Evolutionary conservation across 2,113 vertebrate species (phyloP).

Genomic region (Cyprinodon variegatus): DNA sequence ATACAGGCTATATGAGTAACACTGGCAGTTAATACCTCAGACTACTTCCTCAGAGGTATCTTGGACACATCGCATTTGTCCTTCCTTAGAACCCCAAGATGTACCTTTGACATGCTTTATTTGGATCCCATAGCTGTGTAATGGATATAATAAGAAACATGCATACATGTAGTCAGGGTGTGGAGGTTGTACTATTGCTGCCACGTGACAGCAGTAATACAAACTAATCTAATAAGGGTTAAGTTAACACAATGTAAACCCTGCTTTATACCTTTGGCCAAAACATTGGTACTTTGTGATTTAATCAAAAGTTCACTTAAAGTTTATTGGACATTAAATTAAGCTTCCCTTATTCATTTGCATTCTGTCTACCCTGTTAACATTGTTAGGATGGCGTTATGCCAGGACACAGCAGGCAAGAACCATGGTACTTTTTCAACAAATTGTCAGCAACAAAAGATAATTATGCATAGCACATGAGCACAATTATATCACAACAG

Average conservation of each 20-base stretch:
- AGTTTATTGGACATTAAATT: not conserved
- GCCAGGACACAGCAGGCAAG: too few relatives aligned
- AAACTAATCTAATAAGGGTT: not conserved
- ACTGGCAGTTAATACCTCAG: constrained; percentile 62
- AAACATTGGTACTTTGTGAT: not conserved
- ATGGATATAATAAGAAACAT: constrained; percentile 44
- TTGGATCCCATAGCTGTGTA: constrained; percentile 26
- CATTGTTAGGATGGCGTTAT: too few relatives aligned
- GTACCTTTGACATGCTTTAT: constrained; percentile 35
- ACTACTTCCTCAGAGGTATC: constrained; percentile 53
- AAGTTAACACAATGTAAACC: not conserved
- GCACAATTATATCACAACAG: not conserved
- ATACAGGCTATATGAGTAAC: constrained; percentile 65
- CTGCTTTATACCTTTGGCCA: not conserved
- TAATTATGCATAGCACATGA: not conserved
- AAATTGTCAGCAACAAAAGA: not conserved
- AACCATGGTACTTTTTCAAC: not conserved
- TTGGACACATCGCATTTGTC: constrained; percentile 48
- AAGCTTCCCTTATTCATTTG: not conserved
- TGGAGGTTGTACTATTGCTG: not conserved
- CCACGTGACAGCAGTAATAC: not conserved
- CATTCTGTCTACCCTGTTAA: too few relatives aligned
- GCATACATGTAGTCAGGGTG: constrained; percentile 11
- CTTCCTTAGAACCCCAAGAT: constrained; percentile 34
- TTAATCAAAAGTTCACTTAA: not conserved